Evolutionary conservation across 2,797 vertebrate genomes (phyloP), one percentile per base, ranked within the genome.

Genomic region (Molossus molossus): DNA sequence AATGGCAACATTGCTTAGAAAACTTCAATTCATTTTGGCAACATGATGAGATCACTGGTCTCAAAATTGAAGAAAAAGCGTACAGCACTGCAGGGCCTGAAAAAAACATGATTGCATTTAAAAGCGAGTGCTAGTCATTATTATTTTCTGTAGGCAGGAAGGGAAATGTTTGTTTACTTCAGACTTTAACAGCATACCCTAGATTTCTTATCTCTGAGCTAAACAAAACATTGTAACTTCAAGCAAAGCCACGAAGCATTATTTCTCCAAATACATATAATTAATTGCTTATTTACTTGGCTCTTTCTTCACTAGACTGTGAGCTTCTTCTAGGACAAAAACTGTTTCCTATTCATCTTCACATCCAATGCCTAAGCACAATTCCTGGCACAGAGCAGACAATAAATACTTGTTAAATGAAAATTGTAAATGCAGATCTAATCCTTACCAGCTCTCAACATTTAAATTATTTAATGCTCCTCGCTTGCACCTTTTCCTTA

Each of bases 21-120:
- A 90, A 75, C 57, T 72, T 91, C 48, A 50, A 18, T 79, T 95
- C 65, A 93, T 90, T 96, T 76, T 91, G 75, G 72, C 58, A 89
- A 65, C 29, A 57, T 80, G 82, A 87, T 70, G 53, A 90, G 18
- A 73, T 81, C 45, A 40, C 62, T 83, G n/a, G n/a, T 77, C 70
- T 95, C 72, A 89, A 58, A 50, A 25, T 45, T 45, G 50, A 91
- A 84, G 70, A 40, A 67, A 60, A 86, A 91, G 57, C 48, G 70
- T 73, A 50, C 10, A 50, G 40, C 25, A 21, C 10, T 83, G 11
- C 25, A 84, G 40, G 5, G 37, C 29, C 80, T 93, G 20, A 67
- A 64, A 82, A 86, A 6, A 27, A 45, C n/a, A 55, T 9, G 21
- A 69, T 25, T 57, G 45, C 57, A 81, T 93, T 92, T 85, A 82